Percentiles rank a stretch among this genome's conserved stretches.
Conservation (phyloP, 2,888 invertebrate genomes). For the Eristalinus aeneus region DNA sequence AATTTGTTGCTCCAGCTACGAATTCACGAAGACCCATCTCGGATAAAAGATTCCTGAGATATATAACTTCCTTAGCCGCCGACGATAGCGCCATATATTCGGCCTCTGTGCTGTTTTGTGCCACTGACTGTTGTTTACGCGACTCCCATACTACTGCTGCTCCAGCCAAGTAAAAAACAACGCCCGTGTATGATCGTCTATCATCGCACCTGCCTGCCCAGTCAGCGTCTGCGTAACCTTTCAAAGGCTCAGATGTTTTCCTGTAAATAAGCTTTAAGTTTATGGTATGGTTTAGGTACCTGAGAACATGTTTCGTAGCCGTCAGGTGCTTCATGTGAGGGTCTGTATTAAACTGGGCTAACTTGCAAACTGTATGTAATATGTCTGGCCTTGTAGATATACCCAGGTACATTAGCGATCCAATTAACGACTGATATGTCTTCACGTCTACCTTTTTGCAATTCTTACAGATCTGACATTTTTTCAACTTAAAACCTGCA, state of each 20-base stretch:
- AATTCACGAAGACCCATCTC: not conserved
- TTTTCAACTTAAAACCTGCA: constrained; percentile 28
- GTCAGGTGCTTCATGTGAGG: constrained; percentile 36
- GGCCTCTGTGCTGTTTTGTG: constrained; percentile 57
- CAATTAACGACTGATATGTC: constrained; percentile 51
- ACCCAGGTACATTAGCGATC: constrained; percentile 37
- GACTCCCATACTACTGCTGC: constrained; percentile 18
- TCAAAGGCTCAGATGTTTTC: constrained; percentile 22
- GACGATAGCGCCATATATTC: constrained; percentile 49
- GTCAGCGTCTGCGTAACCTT: constrained; percentile 46
- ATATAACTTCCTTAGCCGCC: constrained; percentile 56
- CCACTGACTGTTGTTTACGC: constrained; percentile 45
- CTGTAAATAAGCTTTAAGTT: constrained; percentile 34
- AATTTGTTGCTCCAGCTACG: too few relatives aligned
- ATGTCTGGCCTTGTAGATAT: constrained; percentile 47
- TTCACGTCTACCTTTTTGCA: constrained; percentile 34
- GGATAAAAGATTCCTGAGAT: constrained; percentile 21
- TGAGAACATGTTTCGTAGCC: constrained; percentile 45
- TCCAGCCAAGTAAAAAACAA: constrained; percentile 21
- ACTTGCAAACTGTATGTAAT: constrained; percentile 31
- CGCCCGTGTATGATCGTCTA: constrained; percentile 40
- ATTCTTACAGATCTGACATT: constrained; percentile 4
- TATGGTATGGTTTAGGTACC: constrained; percentile 29
- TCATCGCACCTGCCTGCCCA: constrained; percentile 28
- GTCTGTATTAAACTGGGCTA: constrained; percentile 42